Conservation (phyloP, 1,140 invertebrate genomes). For the Archegozetes longisetosus region DNA sequence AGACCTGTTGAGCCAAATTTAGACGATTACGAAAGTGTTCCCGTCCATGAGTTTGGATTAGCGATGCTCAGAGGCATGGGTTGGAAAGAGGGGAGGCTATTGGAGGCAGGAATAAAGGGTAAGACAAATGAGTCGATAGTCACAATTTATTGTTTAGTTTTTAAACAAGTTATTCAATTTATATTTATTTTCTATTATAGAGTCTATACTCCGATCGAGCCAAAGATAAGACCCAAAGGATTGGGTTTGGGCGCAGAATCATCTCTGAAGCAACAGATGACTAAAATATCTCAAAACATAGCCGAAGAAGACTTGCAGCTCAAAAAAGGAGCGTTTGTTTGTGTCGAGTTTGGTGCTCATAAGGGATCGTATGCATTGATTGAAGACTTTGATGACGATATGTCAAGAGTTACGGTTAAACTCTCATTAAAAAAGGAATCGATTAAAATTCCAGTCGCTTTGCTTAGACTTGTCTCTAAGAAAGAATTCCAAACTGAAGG, state of each 20-base stretch:
- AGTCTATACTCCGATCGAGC: constrained; percentile 33
- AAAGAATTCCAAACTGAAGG: constrained; percentile 59
- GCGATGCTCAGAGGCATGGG: constrained; percentile 91
- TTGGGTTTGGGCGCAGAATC: constrained; percentile 77
- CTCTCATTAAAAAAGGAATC: constrained; percentile 48
- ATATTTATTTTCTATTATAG: too few relatives aligned
- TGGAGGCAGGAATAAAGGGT: constrained; percentile 4
- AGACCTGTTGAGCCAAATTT: constrained; percentile 35
- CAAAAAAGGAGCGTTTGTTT: constrained; percentile 41
- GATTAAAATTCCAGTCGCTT: constrained; percentile 55
- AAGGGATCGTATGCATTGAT: constrained; percentile 66
- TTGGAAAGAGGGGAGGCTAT: constrained; percentile 44
- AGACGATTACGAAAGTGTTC: constrained; percentile 78
- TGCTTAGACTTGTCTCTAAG: constrained; percentile 53
- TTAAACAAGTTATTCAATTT: too few relatives aligned
- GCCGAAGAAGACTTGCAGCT: constrained; percentile 41
- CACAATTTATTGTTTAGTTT: too few relatives aligned
- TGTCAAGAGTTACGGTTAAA: constrained; percentile 59
- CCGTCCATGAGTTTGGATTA: constrained; percentile 68
- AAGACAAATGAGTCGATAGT: constrained; percentile 24
- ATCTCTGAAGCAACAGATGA: constrained; percentile 31
- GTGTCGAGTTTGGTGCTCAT: constrained; percentile 50
- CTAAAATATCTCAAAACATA: constrained; percentile 27
- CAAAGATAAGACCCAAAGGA: constrained; percentile 61
- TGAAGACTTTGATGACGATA: constrained; percentile 67